A percentile compares a stretch with the other conserved stretches of the same genome.
phyloP scores from a whole-genome alignment of 53 echinoderm and acorn worm genomes.

The Apostichopus leukothele region DNA sequence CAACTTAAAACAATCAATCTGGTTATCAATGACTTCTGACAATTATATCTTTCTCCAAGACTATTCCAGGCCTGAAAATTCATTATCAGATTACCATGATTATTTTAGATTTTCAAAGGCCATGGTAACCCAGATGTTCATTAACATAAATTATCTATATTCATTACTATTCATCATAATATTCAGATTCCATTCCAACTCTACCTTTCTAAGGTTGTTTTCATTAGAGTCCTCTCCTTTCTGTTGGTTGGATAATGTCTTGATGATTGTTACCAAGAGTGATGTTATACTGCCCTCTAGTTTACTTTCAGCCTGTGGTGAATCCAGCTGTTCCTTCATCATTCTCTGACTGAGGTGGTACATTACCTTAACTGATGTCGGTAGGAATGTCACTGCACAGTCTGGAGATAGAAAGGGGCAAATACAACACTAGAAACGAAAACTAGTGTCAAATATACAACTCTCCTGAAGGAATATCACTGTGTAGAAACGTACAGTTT shows the following conservation, averaged over 20 bases:
- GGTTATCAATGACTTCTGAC: no score
- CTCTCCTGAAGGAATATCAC: no score
- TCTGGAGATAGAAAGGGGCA: background rate
- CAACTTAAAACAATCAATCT: no score
- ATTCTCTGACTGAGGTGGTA: constrained; percentile 49
- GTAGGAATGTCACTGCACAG: background rate
- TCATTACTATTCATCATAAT: no score
- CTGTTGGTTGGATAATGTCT: constrained; percentile 30
- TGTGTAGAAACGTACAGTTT: no score
- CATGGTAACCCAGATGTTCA: background rate
- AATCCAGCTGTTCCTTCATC: constrained; percentile 10
- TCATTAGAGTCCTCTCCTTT: background rate
- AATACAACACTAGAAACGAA: no score
- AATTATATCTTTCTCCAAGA: no score
- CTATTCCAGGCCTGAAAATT: no score
- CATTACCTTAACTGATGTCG: constrained; percentile 50
- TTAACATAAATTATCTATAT: no score
- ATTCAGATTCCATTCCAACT: background rate
- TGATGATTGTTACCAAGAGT: constrained; percentile 40
- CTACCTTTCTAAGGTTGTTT: background rate
- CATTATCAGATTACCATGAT: no score
- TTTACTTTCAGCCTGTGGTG: background rate
- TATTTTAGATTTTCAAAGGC: background rate
- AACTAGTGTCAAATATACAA: no score
- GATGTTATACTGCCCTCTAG: constrained; percentile 30